Evolutionary conservation across 2,113 vertebrate genomes (phyloP).

Genomic region (Psophia crepitans): DNA sequence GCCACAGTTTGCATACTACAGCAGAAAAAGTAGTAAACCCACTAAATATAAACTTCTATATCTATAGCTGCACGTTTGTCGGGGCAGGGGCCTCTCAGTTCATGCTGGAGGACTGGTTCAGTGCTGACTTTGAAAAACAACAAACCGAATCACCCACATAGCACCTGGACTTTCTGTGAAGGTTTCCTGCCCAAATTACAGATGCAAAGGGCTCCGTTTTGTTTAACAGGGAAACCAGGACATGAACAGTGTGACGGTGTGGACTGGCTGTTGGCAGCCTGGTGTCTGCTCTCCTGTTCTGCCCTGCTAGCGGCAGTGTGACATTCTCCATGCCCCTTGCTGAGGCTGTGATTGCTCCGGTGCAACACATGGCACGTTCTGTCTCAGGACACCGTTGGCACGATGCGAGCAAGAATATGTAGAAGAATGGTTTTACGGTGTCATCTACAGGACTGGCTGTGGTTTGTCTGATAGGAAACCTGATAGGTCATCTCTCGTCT

Average conservation of each 20-base stretch:
- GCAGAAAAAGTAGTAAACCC: background rate
- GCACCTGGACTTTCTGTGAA: background rate
- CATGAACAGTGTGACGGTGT: background rate
- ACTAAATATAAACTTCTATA: background rate
- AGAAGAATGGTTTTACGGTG: background rate
- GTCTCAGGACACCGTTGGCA: background rate
- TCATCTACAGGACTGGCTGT: background rate
- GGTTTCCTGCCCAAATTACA: background rate
- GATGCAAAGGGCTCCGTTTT: background rate
- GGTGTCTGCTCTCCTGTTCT: background rate
- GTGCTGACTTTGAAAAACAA: background rate
- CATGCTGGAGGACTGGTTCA: background rate
- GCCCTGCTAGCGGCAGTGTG: background rate
- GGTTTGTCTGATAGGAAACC: background rate
- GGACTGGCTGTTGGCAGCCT: background rate
- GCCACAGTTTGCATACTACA: background rate
- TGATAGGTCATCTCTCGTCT: background rate
- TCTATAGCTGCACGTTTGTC: background rate
- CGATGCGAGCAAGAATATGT: background rate
- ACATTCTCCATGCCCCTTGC: background rate
- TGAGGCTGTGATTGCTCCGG: background rate
- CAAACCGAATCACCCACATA: background rate
- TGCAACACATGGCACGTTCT: accelerated
- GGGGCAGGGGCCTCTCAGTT: background rate
- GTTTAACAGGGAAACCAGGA: too few relatives aligned